Evolutionary conservation across 1,140 invertebrate species (phyloP).

Genomic region (Leptopilina boulardi): DNA sequence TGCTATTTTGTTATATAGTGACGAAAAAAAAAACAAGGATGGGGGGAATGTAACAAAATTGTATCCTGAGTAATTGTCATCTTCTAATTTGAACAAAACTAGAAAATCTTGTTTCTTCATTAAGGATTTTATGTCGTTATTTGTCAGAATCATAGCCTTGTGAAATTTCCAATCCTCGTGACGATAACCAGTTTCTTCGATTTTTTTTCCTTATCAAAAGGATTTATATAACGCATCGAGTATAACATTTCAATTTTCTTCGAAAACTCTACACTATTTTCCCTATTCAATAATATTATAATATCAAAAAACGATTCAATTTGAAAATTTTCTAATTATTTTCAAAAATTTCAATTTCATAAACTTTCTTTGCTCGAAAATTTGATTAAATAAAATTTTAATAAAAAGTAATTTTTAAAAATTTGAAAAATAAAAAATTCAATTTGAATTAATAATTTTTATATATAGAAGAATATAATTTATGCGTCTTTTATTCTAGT

Average conservation of each 20-base stretch:
- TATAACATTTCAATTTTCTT: conserved; percentile 11
- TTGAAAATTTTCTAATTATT: too few relatives aligned
- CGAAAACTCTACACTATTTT: not conserved
- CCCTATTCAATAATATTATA: not conserved
- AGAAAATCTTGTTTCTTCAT: not conserved
- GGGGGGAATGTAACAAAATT: not conserved
- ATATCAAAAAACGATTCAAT: not conserved
- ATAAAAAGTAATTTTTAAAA: too few relatives aligned
- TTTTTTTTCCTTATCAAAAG: conserved; percentile 1
- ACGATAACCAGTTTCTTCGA: conserved; percentile 20
- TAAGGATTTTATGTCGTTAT: not conserved
- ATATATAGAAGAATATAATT: too few relatives aligned
- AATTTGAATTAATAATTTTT: too few relatives aligned
- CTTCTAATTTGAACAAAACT: not conserved
- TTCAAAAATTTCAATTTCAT: too few relatives aligned
- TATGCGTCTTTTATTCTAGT: not conserved
- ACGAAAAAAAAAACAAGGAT: not conserved
- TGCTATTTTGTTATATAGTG: not conserved
- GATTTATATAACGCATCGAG: conserved; percentile 19
- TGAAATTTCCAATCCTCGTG: conserved; percentile 13
- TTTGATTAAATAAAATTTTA: too few relatives aligned
- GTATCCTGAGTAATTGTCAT: too few relatives aligned
- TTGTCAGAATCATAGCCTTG: not conserved
- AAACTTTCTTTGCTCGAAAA: too few relatives aligned
- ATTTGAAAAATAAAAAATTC: too few relatives aligned